phyloP scores from a whole-genome alignment of 2,113 vertebrate genomes.

The Pseudopodoces humilis region DNA sequence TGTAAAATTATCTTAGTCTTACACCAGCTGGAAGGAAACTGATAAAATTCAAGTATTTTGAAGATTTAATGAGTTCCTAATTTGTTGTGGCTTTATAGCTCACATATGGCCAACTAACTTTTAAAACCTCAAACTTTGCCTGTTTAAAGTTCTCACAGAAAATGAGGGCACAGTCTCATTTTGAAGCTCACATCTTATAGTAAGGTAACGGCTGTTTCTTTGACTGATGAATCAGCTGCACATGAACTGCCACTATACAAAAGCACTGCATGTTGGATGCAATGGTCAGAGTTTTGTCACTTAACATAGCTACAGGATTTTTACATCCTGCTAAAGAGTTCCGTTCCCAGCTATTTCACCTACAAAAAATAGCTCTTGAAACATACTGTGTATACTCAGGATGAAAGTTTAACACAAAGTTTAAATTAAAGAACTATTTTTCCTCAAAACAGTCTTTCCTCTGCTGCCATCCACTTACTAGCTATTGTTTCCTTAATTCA shows the following conservation, averaged over 20 bases:
- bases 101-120: background rate
- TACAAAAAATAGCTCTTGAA: background rate
- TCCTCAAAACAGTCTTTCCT: background rate
- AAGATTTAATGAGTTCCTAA: constrained; percentile 18
- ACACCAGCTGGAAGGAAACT: background rate
- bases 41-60: background rate
- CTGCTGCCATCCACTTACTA: background rate
- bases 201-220: background rate
- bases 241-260: background rate
- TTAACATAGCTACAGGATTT: background rate
- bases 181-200: background rate
- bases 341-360: background rate
- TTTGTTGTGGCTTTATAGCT: background rate
- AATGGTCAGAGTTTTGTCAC: background rate
- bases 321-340: background rate
- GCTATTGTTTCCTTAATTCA: background rate
- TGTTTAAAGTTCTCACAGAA: constrained; percentile 14
- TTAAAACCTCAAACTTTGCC: constrained; percentile 30
- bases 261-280: background rate
- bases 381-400: background rate
- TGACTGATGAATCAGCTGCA: background rate
- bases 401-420: background rate
- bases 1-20: background rate
- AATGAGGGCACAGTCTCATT: constrained; percentile 24
- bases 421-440: background rate